phyloP scores from a whole-genome alignment of 2,113 vertebrate species.

The Apodemus sylvaticus region DNA sequence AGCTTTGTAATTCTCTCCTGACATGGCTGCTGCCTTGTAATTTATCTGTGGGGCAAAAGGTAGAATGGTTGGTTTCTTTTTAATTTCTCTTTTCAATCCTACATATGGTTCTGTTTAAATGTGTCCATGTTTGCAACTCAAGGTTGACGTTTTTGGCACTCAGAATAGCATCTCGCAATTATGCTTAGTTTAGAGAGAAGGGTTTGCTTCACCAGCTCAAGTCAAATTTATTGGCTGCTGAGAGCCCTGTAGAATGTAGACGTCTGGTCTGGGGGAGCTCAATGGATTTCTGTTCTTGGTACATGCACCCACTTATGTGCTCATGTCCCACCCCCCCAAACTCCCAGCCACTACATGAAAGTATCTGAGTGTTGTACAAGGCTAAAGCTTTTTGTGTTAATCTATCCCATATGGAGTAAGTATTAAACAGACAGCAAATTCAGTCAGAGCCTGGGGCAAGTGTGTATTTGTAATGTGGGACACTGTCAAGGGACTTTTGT shows the following conservation, averaged over 20 bases:
- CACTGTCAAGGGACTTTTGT: slow-evolving; percentile 35
- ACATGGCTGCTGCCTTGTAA: slow-evolving; percentile 72
- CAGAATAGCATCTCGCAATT: slow-evolving; percentile 86
- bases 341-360: slow-evolving; percentile 78
- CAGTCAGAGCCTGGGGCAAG: slow-evolving; percentile 69
- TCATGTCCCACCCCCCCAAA: background rate
- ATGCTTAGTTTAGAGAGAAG: slow-evolving; percentile 86
- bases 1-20: slow-evolving; percentile 65
- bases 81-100: slow-evolving; percentile 76
- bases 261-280: slow-evolving; percentile 88
- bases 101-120: slow-evolving; percentile 89
- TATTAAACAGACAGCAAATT: slow-evolving; percentile 63
- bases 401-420: slow-evolving; percentile 73
- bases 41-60: slow-evolving; percentile 82
- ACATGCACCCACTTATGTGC: slow-evolving; percentile 43
- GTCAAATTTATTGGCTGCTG: slow-evolving; percentile 90
- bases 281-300: slow-evolving; percentile 86
- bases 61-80: slow-evolving; percentile 76
- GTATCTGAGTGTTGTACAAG: slow-evolving; percentile 78
- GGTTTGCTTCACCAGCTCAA: slow-evolving; percentile 88
- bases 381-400: slow-evolving; percentile 81
- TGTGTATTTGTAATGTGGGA: slow-evolving; percentile 39
- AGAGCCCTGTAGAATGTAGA: slow-evolving; percentile 87
- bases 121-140: slow-evolving; percentile 87
- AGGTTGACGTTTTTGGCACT: slow-evolving; percentile 88